Base-by-base conservation (phyloP, 2,113 vertebrate species). In the Indicator indicator region DNA sequence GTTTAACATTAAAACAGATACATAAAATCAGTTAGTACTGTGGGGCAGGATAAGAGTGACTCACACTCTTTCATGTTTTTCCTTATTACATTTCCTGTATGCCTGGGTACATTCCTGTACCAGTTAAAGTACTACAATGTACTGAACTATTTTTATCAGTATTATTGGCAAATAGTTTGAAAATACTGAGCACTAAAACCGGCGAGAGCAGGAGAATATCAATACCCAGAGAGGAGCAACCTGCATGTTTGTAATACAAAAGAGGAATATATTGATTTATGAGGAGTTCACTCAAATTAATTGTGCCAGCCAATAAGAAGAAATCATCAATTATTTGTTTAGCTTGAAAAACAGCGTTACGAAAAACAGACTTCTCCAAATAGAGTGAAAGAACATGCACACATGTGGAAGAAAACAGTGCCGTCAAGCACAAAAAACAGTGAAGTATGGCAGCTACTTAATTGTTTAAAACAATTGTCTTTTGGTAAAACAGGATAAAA, bases 161-260 rank as follows among this genome's bases (percentile, higher is more conserved):
- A 68, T 86, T 89, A 94, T 80, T 95, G 65, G 76, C 68, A 96
- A 91, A 90, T 52, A 86, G 58, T 73, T 88, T 77, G 56, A 74
- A 97, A 96, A 91, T 59, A 88, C 89, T 88, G 84, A 95, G 55
- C 46, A 59, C 21, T 80, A 40, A 58, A 92, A 68, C 58, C 62
- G 38, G 20, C 44, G 65, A 78, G 72, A 83, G 44, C 48, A 64
- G 42, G 21, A 72, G 21, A 87, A 89, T 73, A 85, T 90, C 75
- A 78, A 90, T 69, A 90, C 5, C 40, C 65, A 62, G 68, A 74
- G 60, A 92, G 83, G 58, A 91, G 83, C 18, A 64, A 91, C 44
- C n/a, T 91, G 54, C 72, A 96, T 81, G 91, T 62, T 69, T 88
- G 62, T 26, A 89, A 91, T 91, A 86, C 75, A 83, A 64, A 93